A percentile compares a stretch with the other conserved stretches of the same genome.
Conservation (phyloP, 2,113 vertebrate genomes). For the Lucifuga dentata region DNA sequence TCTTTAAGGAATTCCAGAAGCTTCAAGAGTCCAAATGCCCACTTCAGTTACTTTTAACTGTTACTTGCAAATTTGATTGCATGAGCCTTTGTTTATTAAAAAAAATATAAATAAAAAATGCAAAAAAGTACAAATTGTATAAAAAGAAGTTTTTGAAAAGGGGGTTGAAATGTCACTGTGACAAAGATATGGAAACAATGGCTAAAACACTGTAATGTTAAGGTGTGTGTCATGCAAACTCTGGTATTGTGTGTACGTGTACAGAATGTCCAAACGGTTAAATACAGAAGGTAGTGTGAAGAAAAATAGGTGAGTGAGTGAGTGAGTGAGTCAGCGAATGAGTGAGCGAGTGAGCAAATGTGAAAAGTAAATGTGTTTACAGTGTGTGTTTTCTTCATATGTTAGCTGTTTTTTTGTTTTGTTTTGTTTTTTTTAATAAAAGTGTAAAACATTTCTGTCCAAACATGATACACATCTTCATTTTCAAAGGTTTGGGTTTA, state of each 20-base stretch:
- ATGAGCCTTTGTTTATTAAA: slow-evolving; percentile 19
- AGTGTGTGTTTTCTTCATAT: slow-evolving; percentile 30
- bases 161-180: not conserved
- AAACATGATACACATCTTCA: slow-evolving; percentile 24
- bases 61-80: slow-evolving; percentile 16
- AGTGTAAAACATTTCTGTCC: slow-evolving; percentile 57
- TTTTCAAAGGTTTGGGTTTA: not conserved
- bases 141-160: slow-evolving; percentile 1
- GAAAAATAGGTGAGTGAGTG: slow-evolving; percentile 3
- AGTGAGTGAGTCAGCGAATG: slow-evolving; percentile 14
- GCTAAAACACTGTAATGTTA: slow-evolving; percentile 23
- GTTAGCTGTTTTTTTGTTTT: slow-evolving; percentile 54
- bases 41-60: not conserved
- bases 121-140: too few species aligned
- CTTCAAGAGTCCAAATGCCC: slow-evolving; percentile 11
- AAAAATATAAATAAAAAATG: not conserved
- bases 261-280: slow-evolving; percentile 47
- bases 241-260: slow-evolving; percentile 45
- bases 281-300: slow-evolving; percentile 24
- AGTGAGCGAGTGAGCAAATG: slow-evolving; percentile 23
- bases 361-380: slow-evolving; percentile 32
- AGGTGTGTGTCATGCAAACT: slow-evolving; percentile 13
- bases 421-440: slow-evolving; percentile 72
- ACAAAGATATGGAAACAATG: not conserved
- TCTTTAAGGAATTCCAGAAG: not conserved